Evolutionary conservation across 92 coral and sea anemone species (phyloP).

Genomic region (Epizoanthus illoricatus): DNA sequence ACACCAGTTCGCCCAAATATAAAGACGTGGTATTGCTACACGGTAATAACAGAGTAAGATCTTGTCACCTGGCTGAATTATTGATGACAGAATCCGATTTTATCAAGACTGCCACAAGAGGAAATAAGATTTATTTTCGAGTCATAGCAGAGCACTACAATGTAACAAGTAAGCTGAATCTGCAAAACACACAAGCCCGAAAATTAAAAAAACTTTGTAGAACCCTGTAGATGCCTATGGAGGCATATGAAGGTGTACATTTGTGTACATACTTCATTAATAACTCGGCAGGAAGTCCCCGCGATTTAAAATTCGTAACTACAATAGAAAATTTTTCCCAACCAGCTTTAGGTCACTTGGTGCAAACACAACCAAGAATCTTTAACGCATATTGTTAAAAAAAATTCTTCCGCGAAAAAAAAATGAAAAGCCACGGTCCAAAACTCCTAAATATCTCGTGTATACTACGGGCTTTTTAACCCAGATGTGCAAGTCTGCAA

Average conservation of each 20-base stretch:
- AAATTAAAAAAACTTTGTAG: background rate
- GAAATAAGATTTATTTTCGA: conserved; percentile 9
- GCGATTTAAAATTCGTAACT: conserved; percentile 63
- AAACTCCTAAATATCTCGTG: background rate
- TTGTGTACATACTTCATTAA: conserved; percentile 65
- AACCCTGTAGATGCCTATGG: background rate
- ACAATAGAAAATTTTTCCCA: conserved; percentile 49
- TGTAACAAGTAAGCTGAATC: background rate
- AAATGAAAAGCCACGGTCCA: background rate
- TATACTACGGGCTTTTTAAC: background rate
- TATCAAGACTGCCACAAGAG: conserved; percentile 30
- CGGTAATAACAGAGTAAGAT: conserved; percentile 14
- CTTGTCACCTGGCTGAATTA: conserved; percentile 35
- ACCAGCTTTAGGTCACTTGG: conserved; percentile 36
- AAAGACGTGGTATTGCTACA: conserved; percentile 38
- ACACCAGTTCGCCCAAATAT: conserved; percentile 15
- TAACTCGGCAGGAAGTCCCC: conserved; percentile 75
- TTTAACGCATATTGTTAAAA: conserved; percentile 6
- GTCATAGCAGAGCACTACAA: background rate
- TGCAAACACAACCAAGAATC: background rate
- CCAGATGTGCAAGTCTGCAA: conserved; percentile 24
- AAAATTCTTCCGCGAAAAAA: background rate
- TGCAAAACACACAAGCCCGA: background rate
- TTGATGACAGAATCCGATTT: conserved; percentile 37
- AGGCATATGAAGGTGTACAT: conserved; percentile 15